phyloP scores from a whole-genome alignment of 2,888 invertebrate species.

The Parnassius glacialis region DNA sequence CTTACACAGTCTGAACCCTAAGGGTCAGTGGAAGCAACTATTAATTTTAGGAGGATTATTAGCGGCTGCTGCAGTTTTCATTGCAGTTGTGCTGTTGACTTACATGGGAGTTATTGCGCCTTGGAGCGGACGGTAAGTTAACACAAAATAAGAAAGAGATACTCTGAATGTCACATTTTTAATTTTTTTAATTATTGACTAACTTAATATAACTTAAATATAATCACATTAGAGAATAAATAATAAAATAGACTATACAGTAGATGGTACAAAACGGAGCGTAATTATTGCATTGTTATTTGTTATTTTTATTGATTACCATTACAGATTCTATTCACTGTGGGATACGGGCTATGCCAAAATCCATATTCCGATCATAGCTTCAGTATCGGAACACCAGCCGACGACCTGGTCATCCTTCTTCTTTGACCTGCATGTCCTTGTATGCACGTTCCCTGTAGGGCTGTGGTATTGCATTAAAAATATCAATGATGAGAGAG shows the following conservation, averaged over 20 bases:
- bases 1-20: conserved; percentile 91
- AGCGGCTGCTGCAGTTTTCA: conserved; percentile 90
- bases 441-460: conserved; percentile 98
- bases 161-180: no score
- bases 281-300: no score
- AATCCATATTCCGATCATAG: conserved; percentile 99
- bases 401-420: conserved; percentile 99
- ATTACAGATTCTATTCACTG: conserved; percentile 94
- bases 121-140: conserved; percentile 89
- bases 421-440: conserved; percentile 98
- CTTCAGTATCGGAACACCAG: conserved; percentile 99
- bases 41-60: conserved; percentile 88
- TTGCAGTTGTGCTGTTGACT: conserved; percentile 93
- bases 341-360: conserved; percentile 99
- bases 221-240: no score
- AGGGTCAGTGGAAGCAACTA: conserved; percentile 93
- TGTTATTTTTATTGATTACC: not conserved
- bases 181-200: no score
- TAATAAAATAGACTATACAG: no score
- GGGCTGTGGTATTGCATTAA: conserved; percentile 99
- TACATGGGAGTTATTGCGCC: conserved; percentile 97
- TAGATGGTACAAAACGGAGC: no score
- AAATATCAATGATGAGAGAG: conserved; percentile 97
- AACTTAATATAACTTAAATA: no score
- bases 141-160: not conserved